A percentile compares a stretch with the other conserved stretches of the same genome.
Conservation (phyloP, 1,140 invertebrate genomes). For the Philopotamus ludificatus region DNA sequence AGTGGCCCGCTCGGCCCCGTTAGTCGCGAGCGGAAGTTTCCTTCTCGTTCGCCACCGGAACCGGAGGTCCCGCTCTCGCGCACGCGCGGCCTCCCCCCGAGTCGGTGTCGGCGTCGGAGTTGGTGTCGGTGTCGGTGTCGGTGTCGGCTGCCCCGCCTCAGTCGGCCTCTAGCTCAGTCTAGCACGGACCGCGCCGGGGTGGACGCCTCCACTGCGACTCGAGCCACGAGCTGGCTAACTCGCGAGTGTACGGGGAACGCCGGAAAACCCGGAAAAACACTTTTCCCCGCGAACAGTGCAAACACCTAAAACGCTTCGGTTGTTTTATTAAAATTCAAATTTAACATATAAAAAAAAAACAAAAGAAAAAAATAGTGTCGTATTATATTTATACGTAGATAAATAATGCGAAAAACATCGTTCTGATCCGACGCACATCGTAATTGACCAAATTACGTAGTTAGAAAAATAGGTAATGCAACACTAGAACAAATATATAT, state of each 20-base stretch:
- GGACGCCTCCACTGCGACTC: slow-evolving; percentile 20
- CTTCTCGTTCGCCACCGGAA: not conserved
- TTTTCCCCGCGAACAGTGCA: not conserved
- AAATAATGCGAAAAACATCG: not conserved
- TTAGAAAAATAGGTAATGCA: not conserved
- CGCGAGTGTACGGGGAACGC: slow-evolving; percentile 25
- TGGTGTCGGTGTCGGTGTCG: too few species aligned
- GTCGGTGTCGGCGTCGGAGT: too few species aligned
- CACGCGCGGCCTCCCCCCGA: not conserved
- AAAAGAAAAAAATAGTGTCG: not conserved
- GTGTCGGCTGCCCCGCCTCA: too few species aligned
- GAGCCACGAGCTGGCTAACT: slow-evolving; percentile 18
- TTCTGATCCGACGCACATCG: not conserved
- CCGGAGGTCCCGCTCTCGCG: slow-evolving; percentile 18
- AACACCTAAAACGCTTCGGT: not conserved
- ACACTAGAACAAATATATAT: too few species aligned
- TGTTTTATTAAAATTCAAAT: not conserved
- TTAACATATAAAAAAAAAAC: not conserved
- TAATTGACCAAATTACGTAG: not conserved
- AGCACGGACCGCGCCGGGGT: slow-evolving; percentile 21
- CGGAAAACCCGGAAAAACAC: slow-evolving; percentile 8
- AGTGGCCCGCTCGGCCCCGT: too few species aligned
- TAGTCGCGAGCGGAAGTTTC: not conserved
- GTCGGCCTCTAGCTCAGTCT: too few species aligned
- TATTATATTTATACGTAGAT: not conserved